These are phyloP conservation scores for Andrena haemorrhoa DNA, from an alignment of 2,888 invertebrate species.

Conservation along the genomic window DNA sequence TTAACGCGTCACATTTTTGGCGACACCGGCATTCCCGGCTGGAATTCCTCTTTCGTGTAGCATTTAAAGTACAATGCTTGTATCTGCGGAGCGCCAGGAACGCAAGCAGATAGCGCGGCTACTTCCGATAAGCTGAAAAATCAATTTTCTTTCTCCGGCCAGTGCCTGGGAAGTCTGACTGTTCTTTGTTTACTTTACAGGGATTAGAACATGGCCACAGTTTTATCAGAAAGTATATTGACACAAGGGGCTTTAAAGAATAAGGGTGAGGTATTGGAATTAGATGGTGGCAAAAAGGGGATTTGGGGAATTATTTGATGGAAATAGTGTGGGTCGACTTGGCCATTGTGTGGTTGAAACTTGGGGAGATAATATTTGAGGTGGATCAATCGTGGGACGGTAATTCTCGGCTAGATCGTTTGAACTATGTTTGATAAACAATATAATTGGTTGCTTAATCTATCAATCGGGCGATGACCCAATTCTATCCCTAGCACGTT, in stretches of 20 bases:
- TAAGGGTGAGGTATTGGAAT: neutral
- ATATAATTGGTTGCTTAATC: slow-evolving; percentile 59
- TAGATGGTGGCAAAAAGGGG: neutral
- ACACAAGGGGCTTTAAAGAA: neutral
- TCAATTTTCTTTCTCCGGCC: neutral
- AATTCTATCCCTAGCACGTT: slow-evolving; percentile 55
- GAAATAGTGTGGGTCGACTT: neutral
- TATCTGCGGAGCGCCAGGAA: neutral
- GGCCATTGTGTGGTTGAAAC: neutral
- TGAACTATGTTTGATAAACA: slow-evolving; percentile 43
- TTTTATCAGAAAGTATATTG: neutral
- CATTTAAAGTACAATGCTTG: slow-evolving; percentile 12
- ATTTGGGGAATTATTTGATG: neutral
- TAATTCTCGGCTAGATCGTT: slow-evolving; percentile 36
- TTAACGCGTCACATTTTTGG: slow-evolving; percentile 24
- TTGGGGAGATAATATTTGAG: neutral
- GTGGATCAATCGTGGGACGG: neutral
- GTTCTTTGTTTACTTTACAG: neutral
- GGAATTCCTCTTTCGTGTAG: slow-evolving; percentile 4
- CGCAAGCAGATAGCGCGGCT: neutral
- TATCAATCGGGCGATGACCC: slow-evolving; percentile 59
- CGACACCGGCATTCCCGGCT: slow-evolving; percentile 27
- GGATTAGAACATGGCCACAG: neutral
- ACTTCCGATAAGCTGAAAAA: neutral
- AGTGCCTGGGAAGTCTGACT: neutral